Evolutionary conservation across 2,888 invertebrate genomes (phyloP), one percentile per base, ranked within the genome.

Genomic region (Eupsilia transversa): DNA sequence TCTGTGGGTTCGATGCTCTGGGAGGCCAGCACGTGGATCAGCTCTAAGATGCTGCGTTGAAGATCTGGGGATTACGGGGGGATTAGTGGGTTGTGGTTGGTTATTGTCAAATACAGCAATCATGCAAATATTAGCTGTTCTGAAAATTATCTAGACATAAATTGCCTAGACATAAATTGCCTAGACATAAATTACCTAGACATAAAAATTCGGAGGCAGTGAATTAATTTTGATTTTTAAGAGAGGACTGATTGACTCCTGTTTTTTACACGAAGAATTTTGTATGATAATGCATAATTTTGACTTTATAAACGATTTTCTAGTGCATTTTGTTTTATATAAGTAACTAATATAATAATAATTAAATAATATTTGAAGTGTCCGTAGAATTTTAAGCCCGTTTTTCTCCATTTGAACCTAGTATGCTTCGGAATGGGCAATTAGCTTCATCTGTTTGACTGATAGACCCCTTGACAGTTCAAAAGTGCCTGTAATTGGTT

Each of bases 1-100:
- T 97, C 97, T 12, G 92, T 85, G 2, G 97, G 92, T 66, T 95
- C 94, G 74, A 97, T 94, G 77, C 96, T 95, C 83, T 96, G 96
- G 17, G 95, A 94, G 0, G 97, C 97, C 83, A 97, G 89, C 72
- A 96, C 93, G 83, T 92, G 91, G 70, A 98, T 96, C 66, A 98
- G 95, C 90, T 98, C 97, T 59, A 98, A 91, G 69, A 97, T 96
- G 65, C 97, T 97, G 85, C 97, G 96, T 84, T 97, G 98, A 27
- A 98, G 92, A 77, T 98, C 98, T 97, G 69, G 0, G 1, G 20
- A 27, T 10, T 17, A 64, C 23, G 17, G 2, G 0, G 14, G 3
- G 12, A 4, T 61, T n/a, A 27, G 38, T 61, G 35, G 17, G 20
- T 30, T 20, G 27, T 41, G 2, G 20, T 27, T 27, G 10, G n/a